Base-by-base conservation (phyloP, 92 coral and sea anemone species). In the Diadumene lineata region DNA sequence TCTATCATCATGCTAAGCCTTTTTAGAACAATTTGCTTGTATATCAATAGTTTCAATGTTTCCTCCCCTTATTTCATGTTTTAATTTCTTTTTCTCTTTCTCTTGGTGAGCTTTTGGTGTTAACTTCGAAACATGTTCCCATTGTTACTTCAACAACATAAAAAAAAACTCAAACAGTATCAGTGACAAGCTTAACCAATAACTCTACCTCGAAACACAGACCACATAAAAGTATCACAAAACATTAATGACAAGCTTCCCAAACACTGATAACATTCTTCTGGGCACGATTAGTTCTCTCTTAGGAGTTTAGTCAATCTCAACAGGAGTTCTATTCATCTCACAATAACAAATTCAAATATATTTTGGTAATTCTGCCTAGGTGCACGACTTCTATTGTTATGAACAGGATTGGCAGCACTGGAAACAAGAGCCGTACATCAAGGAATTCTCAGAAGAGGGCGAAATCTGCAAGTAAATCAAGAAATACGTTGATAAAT, bases 401-500 rank as follows among this genome's bases (percentile, higher is more conserved):
- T 62, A 62, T 62, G 68, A 27, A 62, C 38, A 62, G 18, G 31
- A 6, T 28, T 28, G 68, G 31, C 8, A 58, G 26, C 22, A 22
- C 11, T 16, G 64, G 31, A 16, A 1, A 23, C 31, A 58, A 25
- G 31, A n/a, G n/a, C n/a, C n/a, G n/a, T n/a, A n/a, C n/a, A n/a
- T n/a, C n/a, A n/a, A n/a, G n/a, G n/a, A n/a, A n/a, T n/a, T 28
- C 38, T 30, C 68, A 19, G 21, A 62, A 28, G 13, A 15, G 68
- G 7, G 27, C 38, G 21, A 62, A 62, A 43, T 30, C 68, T 28
- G 68, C 68, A 1, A 62, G 68, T 19, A 62, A 62, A 62, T n/a
- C 38, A 62, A 62, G 43, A 23, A 28, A 28, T 1, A 13, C 19
- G 13, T 34, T 72, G 29, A 72, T 56, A 22, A n/a, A n/a, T n/a